phyloP scores from a whole-genome alignment of 2,113 vertebrate species.

The Aspiorhynchus laticeps region DNA sequence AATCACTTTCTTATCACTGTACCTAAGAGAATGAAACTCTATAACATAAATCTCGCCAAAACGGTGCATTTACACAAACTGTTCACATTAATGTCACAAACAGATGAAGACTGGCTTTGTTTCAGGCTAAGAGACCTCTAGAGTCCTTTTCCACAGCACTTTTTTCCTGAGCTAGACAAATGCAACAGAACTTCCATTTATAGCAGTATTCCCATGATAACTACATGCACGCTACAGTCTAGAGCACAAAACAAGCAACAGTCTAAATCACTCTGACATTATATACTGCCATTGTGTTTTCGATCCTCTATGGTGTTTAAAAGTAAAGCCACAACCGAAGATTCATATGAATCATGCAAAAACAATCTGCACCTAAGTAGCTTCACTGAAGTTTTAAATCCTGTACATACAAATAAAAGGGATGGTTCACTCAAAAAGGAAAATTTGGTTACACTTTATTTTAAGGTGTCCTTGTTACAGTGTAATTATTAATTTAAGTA shows the following conservation, averaged over 20 bases:
- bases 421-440: not conserved
- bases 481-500: too few species aligned
- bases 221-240: conserved; percentile 18
- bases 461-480: too few species aligned
- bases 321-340: not conserved
- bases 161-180: conserved; percentile 38
- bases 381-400: not conserved
- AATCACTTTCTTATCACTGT: not conserved
- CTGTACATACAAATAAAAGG: not conserved
- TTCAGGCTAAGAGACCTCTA: conserved; percentile 7
- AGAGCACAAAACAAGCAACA: conserved; percentile 33
- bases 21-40: not conserved
- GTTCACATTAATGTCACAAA: conserved; percentile 1
- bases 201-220: conserved; percentile 31
- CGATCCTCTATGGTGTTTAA: not conserved
- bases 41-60: not conserved
- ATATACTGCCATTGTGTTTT: conserved; percentile 10
- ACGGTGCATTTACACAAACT: not conserved
- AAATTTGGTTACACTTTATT: too few species aligned
- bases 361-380: not conserved
- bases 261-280: conserved; percentile 27
- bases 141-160: conserved; percentile 15
- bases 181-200: conserved; percentile 23
- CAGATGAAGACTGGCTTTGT: conserved; percentile 36
- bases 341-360: not conserved